Evolutionary conservation across 2,113 vertebrate species (phyloP).

Genomic region (Erythrolamprus reginae): DNA sequence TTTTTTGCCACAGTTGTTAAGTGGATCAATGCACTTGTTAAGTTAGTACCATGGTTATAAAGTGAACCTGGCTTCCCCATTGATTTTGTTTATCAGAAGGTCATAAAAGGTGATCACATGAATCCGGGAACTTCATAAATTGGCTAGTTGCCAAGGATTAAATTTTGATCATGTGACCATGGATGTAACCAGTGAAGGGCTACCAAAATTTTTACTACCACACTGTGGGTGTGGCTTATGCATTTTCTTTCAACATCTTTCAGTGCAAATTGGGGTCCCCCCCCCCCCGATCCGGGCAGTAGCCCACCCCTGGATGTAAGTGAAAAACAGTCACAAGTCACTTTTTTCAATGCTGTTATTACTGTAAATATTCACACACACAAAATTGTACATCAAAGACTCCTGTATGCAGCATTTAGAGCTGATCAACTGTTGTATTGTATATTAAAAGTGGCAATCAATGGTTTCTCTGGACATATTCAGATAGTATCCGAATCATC

Average conservation of each 20-base stretch:
- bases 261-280: too few relatives aligned
- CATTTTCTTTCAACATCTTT: too few relatives aligned
- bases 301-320: background rate
- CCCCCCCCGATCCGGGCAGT: too few relatives aligned
- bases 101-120: background rate
- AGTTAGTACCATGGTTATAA: background rate
- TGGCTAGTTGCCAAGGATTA: background rate
- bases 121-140: background rate
- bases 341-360: background rate
- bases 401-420: background rate
- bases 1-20: too few relatives aligned
- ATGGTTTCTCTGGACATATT: background rate
- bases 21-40: too few relatives aligned
- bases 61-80: background rate
- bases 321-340: background rate
- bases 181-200: too few relatives aligned
- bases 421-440: background rate
- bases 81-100: background rate
- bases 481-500: background rate
- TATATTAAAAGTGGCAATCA: background rate
- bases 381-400: background rate
- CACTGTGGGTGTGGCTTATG: too few relatives aligned
- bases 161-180: background rate
- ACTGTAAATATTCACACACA: background rate
- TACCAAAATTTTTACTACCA: too few relatives aligned